Evolutionary conservation across 2,888 invertebrate genomes (phyloP).

Genomic region (Asteroscopus sphinx): DNA sequence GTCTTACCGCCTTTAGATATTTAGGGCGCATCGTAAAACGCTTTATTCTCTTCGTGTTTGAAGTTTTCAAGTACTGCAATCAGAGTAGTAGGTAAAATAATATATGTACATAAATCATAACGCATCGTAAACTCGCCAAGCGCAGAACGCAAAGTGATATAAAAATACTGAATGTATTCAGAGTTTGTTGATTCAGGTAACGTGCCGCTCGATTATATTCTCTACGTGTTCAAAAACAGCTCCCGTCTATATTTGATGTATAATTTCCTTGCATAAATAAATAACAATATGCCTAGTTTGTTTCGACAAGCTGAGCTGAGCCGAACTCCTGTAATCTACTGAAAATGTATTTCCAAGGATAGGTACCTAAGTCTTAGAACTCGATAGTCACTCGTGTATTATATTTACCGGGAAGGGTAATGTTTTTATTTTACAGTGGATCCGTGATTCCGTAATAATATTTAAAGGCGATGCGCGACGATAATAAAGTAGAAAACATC

Average conservation of each 20-base stretch:
- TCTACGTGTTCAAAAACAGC: slow-evolving; percentile 51
- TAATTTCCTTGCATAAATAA: slow-evolving; percentile 55
- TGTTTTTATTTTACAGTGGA: too few species aligned
- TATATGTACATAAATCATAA: slow-evolving; percentile 60
- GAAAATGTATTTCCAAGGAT: slow-evolving; percentile 36
- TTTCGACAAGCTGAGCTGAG: slow-evolving; percentile 42
- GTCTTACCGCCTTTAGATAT: too few species aligned
- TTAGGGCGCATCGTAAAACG: slow-evolving; percentile 49
- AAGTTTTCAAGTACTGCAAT: slow-evolving; percentile 46
- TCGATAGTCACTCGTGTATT: not conserved
- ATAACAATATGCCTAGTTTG: slow-evolving; percentile 41
- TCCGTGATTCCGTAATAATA: too few species aligned
- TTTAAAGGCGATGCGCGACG: not conserved
- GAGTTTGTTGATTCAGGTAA: slow-evolving; percentile 56
- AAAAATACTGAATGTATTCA: slow-evolving; percentile 37
- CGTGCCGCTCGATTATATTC: slow-evolving; percentile 52
- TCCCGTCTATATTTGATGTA: slow-evolving; percentile 43
- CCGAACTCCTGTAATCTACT: slow-evolving; percentile 47
- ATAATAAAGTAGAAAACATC: slow-evolving; percentile 30
- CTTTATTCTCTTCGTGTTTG: slow-evolving; percentile 55
- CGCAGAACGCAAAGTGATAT: slow-evolving; percentile 44
- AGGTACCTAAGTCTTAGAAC: slow-evolving; percentile 10
- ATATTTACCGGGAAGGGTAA: too few species aligned
- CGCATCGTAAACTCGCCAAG: slow-evolving; percentile 48
- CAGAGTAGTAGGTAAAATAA: slow-evolving; percentile 37